Evolutionary conservation across 2,797 vertebrate genomes (phyloP).

Genomic region (Danio tinwini): DNA sequence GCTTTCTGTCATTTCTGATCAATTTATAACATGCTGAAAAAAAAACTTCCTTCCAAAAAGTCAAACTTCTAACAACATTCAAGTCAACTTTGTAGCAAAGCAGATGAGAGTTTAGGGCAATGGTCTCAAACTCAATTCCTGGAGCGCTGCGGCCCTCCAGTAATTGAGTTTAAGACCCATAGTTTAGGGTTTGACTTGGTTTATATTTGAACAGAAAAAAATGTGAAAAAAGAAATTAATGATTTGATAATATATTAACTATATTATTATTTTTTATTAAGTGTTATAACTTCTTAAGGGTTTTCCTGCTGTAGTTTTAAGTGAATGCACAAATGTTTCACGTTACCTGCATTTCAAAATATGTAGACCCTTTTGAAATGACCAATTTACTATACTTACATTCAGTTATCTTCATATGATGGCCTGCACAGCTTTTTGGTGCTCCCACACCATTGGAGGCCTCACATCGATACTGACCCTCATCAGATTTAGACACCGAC

Average conservation of each 20-base stretch:
- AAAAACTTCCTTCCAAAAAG: not conserved
- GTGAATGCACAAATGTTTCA: too few species aligned
- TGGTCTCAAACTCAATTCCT: too few species aligned
- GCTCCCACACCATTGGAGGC: constrained; percentile 78
- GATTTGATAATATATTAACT: too few species aligned
- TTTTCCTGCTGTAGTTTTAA: not conserved
- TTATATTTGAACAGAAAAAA: too few species aligned
- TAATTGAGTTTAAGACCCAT: too few species aligned
- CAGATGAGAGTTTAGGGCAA: too few species aligned
- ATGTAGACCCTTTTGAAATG: not conserved
- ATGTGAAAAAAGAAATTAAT: too few species aligned
- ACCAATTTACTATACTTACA: constrained; percentile 64
- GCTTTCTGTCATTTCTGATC: not conserved
- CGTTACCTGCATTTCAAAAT: not conserved
- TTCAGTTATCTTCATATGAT: constrained; percentile 72
- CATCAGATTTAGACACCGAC: constrained; percentile 71
- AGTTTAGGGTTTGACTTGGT: too few species aligned
- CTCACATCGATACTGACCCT: constrained; percentile 80
- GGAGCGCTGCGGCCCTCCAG: too few species aligned
- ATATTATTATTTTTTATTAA: too few species aligned
- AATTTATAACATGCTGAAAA: not conserved
- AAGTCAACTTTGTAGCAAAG: not conserved
- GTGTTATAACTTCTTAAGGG: too few species aligned
- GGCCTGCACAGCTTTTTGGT: constrained; percentile 78
- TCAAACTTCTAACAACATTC: too few species aligned